A percentile compares a stretch with the other conserved stretches of the same genome.
These are phyloP conservation scores for Momotus momota DNA, from an alignment of 2,797 vertebrate genomes.

Conservation along the genomic window DNA sequence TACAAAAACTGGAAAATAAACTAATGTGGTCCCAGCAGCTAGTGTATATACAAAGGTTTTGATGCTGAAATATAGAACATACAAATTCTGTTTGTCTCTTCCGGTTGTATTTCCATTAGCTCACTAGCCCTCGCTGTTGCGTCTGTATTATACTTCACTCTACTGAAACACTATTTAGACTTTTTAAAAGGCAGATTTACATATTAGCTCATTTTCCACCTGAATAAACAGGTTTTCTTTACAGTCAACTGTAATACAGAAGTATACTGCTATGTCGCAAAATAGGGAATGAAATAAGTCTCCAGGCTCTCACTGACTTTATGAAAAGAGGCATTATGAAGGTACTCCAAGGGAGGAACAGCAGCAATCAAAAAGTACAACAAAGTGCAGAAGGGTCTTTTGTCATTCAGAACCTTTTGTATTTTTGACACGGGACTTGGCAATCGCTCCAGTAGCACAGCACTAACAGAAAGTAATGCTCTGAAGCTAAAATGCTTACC, in stretches of 20 bases:
- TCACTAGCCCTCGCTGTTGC: background rate
- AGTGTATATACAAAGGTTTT: background rate
- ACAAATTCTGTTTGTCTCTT: background rate
- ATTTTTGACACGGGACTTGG: background rate
- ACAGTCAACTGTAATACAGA: background rate
- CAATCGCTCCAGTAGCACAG: background rate
- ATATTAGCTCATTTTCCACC: background rate
- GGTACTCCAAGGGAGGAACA: background rate
- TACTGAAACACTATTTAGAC: background rate
- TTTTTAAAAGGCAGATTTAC: background rate
- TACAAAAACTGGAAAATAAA: background rate
- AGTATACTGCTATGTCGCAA: background rate
- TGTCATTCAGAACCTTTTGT: background rate
- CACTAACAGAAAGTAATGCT: background rate
- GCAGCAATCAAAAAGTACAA: background rate
- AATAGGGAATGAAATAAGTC: background rate
- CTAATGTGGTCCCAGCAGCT: background rate
- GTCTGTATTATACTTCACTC: background rate
- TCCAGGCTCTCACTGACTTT: background rate
- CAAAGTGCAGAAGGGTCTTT: background rate
- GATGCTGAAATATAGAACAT: background rate
- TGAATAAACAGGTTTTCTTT: background rate
- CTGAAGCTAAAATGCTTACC: background rate
- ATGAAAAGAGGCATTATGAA: background rate
- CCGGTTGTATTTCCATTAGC: background rate